A percentile compares a stretch with the other conserved stretches of the same genome.
Evolutionary conservation across 2,113 vertebrate genomes (phyloP).

Genomic region (Abramis brama): DNA sequence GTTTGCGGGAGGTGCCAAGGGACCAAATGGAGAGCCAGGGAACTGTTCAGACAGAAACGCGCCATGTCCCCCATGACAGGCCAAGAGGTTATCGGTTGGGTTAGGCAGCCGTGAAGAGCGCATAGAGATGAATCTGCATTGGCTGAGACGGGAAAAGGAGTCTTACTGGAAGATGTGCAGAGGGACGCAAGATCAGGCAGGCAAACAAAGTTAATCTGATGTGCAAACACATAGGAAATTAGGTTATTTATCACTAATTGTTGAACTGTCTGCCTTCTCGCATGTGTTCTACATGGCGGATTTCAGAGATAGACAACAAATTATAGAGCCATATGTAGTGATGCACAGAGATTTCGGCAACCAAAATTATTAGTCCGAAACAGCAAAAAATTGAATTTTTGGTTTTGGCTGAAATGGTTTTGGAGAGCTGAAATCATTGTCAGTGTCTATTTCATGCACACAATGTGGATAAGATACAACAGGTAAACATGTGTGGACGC

Average conservation of each 20-base stretch:
- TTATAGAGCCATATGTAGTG: not conserved
- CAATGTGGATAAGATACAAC: not conserved
- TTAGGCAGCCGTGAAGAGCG: constrained; percentile 8
- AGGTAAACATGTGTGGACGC: not conserved
- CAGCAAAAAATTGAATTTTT: not conserved
- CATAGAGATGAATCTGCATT: not conserved
- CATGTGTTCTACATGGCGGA: not conserved
- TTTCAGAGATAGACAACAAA: not conserved
- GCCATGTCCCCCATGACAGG: not conserved
- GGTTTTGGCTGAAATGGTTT: no score
- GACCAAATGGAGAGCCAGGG: not conserved
- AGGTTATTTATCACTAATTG: not conserved
- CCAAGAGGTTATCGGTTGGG: not conserved
- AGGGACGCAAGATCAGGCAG: not conserved
- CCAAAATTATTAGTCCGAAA: not conserved
- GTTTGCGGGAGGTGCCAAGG: constrained; percentile 8
- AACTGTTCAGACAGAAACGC: not conserved
- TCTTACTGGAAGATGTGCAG: not conserved
- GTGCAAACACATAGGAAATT: not conserved
- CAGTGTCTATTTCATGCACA: not conserved
- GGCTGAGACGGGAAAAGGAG: not conserved
- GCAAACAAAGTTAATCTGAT: not conserved
- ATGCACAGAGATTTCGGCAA: not conserved
- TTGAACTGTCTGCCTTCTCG: not conserved
- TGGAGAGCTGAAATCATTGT: not conserved